These are phyloP conservation scores for Pandemis heparana DNA, from an alignment of 2,888 invertebrate genomes.

Conservation along the genomic window DNA sequence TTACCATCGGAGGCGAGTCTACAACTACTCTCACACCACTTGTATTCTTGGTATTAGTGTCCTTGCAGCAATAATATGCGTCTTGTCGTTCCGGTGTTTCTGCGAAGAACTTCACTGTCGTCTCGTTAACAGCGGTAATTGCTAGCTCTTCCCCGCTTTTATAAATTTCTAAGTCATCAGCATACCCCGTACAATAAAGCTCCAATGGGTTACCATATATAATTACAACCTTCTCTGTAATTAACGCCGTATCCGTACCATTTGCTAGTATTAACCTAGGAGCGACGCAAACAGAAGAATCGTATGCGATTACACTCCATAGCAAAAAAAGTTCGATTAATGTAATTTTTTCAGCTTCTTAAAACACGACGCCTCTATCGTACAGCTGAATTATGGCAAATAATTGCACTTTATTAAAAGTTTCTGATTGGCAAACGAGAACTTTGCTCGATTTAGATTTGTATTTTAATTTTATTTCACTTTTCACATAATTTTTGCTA, in stretches of 20 bases:
- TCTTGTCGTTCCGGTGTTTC: neutral
- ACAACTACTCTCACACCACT: neutral
- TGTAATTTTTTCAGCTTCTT: neutral
- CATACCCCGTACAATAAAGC: neutral
- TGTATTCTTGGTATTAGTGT: neutral
- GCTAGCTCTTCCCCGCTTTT: neutral
- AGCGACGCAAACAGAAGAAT: neutral
- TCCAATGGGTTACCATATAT: neutral
- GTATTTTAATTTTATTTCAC: too few species aligned
- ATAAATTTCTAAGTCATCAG: neutral
- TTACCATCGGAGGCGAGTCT: neutral
- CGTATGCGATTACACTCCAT: neutral
- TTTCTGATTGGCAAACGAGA: too few species aligned
- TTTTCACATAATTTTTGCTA: too few species aligned
- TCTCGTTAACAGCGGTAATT: neutral
- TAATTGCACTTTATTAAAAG: too few species aligned
- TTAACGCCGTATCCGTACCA: neutral
- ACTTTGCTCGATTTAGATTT: too few species aligned
- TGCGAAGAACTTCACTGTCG: neutral
- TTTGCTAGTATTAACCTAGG: neutral
- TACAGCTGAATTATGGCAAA: too few species aligned
- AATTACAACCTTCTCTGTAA: neutral
- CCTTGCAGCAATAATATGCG: neutral
- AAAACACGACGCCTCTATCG: too few species aligned
- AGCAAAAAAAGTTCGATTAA: neutral